These are phyloP conservation scores for Sorex araneus DNA, from an alignment of 2,113 vertebrate species.

Conservation along the genomic window DNA sequence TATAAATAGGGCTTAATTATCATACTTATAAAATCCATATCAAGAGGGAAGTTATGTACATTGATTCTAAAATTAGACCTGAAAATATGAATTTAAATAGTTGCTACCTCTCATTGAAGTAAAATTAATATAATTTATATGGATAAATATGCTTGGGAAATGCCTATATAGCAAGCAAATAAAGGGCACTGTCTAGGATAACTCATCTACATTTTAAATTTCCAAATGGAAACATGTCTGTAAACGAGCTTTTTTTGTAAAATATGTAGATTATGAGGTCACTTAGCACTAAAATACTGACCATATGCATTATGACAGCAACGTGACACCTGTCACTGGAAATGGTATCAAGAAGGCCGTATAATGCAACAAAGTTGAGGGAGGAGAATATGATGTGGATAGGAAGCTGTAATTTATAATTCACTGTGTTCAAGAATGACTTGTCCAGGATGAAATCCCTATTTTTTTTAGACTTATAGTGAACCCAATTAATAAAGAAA, in stretches of 20 bases:
- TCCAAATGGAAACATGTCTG: slow-evolving; percentile 85
- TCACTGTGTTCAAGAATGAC: slow-evolving; percentile 81
- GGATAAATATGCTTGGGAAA: slow-evolving; percentile 70
- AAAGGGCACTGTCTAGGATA: slow-evolving; percentile 84
- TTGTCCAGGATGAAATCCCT: slow-evolving; percentile 74
- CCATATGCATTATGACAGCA: slow-evolving; percentile 87
- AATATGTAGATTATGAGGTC: slow-evolving; percentile 90
- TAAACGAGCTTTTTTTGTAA: slow-evolving; percentile 88
- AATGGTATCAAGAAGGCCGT: slow-evolving; percentile 87
- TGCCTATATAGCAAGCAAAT: slow-evolving; percentile 76
- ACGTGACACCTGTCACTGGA: slow-evolving; percentile 90
- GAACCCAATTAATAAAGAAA: slow-evolving; percentile 70
- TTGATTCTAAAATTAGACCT: slow-evolving; percentile 65
- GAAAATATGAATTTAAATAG: slow-evolving; percentile 81
- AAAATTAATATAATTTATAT: slow-evolving; percentile 70
- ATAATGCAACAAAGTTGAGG: slow-evolving; percentile 84
- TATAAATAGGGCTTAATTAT: slow-evolving; percentile 46
- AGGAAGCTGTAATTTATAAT: slow-evolving; percentile 87
- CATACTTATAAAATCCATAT: slow-evolving; percentile 61
- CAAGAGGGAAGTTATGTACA: not conserved
- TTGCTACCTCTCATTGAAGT: slow-evolving; percentile 79
- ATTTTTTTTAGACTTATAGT: slow-evolving; percentile 75
- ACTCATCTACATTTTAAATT: slow-evolving; percentile 87
- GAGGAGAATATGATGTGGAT: slow-evolving; percentile 66
- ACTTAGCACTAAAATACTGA: slow-evolving; percentile 87